A percentile compares a stretch with the other conserved stretches of the same genome.
phyloP scores from a whole-genome alignment of 2,888 invertebrate species.

The Caenorhabditis uteleia region DNA sequence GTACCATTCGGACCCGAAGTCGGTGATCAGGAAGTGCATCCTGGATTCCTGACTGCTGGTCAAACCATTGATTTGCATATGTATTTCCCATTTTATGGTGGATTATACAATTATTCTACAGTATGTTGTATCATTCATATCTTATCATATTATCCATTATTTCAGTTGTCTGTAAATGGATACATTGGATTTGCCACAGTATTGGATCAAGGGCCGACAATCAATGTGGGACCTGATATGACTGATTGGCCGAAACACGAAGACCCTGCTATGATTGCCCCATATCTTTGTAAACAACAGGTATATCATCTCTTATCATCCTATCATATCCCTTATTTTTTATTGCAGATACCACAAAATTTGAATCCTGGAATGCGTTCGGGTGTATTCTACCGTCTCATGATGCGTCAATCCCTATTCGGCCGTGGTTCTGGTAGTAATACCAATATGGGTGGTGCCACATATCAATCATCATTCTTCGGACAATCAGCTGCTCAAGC shows the following conservation, averaged over 20 bases:
- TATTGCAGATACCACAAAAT: constrained; percentile 59
- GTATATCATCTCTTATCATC: too few species aligned
- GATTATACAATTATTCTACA: constrained; percentile 67
- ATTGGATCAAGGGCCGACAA: constrained; percentile 68
- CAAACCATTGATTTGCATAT: constrained; percentile 68
- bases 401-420: constrained; percentile 66
- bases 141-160: neutral
- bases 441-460: constrained; percentile 54
- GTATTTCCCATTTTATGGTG: constrained; percentile 68
- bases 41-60: constrained; percentile 64
- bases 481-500: constrained; percentile 51
- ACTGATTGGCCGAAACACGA: constrained; percentile 68
- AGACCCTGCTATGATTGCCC: constrained; percentile 69
- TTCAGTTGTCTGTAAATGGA: constrained; percentile 68
- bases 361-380: constrained; percentile 60
- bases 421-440: constrained; percentile 62
- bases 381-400: constrained; percentile 66
- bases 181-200: constrained; percentile 68
- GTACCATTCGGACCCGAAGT: constrained; percentile 67
- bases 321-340: neutral
- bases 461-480: constrained; percentile 60
- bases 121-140: constrained; percentile 28
- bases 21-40: constrained; percentile 66
- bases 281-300: constrained; percentile 69
- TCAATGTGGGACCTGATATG: constrained; percentile 67